These are phyloP conservation scores for Cinclus mexicanus DNA, from an alignment of 2,113 vertebrate species.

Conservation along the genomic window DNA sequence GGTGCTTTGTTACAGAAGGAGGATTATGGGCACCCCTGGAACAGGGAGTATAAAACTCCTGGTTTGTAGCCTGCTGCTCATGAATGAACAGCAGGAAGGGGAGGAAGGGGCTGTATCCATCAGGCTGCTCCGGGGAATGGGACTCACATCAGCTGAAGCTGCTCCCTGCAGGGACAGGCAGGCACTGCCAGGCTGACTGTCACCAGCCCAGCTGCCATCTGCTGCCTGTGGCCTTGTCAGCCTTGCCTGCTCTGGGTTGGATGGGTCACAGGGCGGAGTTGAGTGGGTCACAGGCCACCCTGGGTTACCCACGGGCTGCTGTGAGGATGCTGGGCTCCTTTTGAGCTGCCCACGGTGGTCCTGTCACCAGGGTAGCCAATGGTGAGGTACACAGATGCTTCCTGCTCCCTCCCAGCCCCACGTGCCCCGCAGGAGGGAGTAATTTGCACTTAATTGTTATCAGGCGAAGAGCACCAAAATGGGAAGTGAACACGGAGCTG, in stretches of 20 bases:
- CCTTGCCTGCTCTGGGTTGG: not conserved
- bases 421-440: not conserved
- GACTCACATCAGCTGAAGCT: not conserved
- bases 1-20: not conserved
- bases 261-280: not conserved
- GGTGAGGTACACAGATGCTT: not conserved
- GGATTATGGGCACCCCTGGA: not conserved
- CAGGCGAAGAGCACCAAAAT: conserved; percentile 52
- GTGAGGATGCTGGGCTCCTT: not conserved
- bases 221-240: rapidly evolving
- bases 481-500: conserved; percentile 37
- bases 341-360: not conserved
- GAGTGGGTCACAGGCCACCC: not conserved
- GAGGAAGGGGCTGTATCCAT: not conserved
- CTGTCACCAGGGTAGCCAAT: not conserved
- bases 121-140: rapidly evolving
- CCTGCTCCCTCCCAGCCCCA: not conserved
- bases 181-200: not conserved
- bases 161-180: not conserved
- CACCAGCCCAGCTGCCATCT: not conserved
- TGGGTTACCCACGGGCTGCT: not conserved
- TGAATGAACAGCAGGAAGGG: not conserved
- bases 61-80: not conserved
- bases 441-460: conserved; percentile 65
- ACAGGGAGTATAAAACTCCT: not conserved